Base-by-base conservation (phyloP, 2,113 vertebrate species). In the Toxotes chatareus region DNA sequence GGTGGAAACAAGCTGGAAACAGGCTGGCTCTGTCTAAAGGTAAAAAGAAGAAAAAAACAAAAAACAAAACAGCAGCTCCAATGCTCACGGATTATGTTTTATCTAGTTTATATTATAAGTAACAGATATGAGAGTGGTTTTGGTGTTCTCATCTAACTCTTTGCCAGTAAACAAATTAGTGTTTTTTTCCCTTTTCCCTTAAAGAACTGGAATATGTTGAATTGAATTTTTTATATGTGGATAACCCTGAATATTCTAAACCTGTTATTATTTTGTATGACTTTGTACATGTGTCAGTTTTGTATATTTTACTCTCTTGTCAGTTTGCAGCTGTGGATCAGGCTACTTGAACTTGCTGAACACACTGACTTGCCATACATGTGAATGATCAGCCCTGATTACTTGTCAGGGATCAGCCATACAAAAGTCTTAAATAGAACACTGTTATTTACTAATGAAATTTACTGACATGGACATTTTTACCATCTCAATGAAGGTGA, bases 381-480 rank as follows among this genome's bases (percentile, higher is more conserved):
- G 13, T 38, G 23, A 57, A 17, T 70, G 46, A 72, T 67, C 46
- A 56, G n/a, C 7, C 13, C 12, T 40, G 36, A 46, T 61, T 75
- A 65, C 19, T 23, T 65, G 27, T 60, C 66, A 76, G 9, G 10
- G 5, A 56, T 65, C 19, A 21, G 14, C 16, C 51, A 40, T 49
- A 17, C 38, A 64, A 70, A 40, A 40, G 27, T 49, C 27, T 70
- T 66, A 23, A 57, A 73, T 56, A 57, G 56, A 77, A 40, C 64
- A 34, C 21, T 56, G 8, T 31, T 4, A 68, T 62, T 61, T 53
- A 13, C 38, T 31, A 31, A 57, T 57, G 8, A 63, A 61, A 57
- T 27, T 17, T 17, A 23, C 13, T 17, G 42, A 71, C 40, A 51
- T 51, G 13, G 56, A 42, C 47, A 66, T 82, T 55, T 75, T 27